Conservation (phyloP, 2,797 vertebrate genomes). For the Cryptoblepharus egeriae region DNA sequence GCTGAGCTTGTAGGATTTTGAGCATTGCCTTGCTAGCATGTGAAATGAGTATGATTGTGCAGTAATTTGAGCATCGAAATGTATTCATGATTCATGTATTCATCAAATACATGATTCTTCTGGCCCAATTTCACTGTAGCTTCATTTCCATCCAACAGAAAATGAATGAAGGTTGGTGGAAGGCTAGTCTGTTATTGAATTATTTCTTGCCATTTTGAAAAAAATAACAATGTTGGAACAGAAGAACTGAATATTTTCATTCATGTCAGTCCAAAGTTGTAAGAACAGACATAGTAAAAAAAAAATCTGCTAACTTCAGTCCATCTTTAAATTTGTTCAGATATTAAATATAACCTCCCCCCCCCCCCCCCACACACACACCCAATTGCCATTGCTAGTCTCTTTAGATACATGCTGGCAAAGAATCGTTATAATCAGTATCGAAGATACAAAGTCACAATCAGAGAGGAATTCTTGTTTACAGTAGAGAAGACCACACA, state of each 20-base stretch:
- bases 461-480: conserved; percentile 75
- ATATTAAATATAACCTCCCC: not conserved
- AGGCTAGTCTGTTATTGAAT: not conserved
- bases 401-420: conserved; percentile 70
- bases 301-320: conserved; percentile 9
- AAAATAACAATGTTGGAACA: no score
- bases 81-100: no score
- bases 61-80: no score
- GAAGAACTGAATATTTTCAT: not conserved
- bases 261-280: not conserved
- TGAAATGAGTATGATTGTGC: no score
- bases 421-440: conserved; percentile 77
- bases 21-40: no score
- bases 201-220: conserved; percentile 14
- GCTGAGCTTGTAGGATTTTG: no score
- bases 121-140: not conserved
- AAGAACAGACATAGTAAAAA: conserved; percentile 10
- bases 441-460: conserved; percentile 75
- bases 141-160: not conserved
- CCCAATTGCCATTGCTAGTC: conserved; percentile 32
- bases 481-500: conserved; percentile 74
- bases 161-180: conserved; percentile 6
- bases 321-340: conserved; percentile 37
- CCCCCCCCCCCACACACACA: not conserved
- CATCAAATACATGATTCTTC: no score